phyloP scores from a whole-genome alignment of 1,140 invertebrate genomes.

The Caenorhabditis latens region DNA sequence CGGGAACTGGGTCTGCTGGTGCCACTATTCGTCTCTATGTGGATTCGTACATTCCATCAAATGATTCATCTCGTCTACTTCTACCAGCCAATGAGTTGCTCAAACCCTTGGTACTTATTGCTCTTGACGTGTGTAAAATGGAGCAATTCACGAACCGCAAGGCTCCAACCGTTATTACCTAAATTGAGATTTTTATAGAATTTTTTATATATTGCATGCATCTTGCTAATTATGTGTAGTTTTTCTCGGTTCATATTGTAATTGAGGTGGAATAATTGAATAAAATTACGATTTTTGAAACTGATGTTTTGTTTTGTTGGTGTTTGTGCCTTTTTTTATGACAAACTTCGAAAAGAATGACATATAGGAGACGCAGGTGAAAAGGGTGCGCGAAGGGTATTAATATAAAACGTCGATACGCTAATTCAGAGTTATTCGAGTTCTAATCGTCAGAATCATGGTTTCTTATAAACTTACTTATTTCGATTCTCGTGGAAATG shows the following conservation, averaged over 20 bases:
- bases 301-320: background rate
- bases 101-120: conserved; percentile 89
- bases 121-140: conserved; percentile 87
- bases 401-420: background rate
- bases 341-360: background rate
- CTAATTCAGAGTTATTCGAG: background rate
- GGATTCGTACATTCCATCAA: conserved; percentile 86
- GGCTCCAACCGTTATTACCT: conserved; percentile 96
- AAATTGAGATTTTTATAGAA: conserved; percentile 76
- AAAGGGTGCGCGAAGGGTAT: background rate
- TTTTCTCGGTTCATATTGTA: conserved; percentile 52
- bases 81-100: conserved; percentile 87
- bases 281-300: conserved; percentile 16
- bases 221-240: conserved; percentile 43
- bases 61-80: conserved; percentile 81
- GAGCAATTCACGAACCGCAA: conserved; percentile 88
- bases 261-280: background rate
- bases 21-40: conserved; percentile 95
- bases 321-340: conserved; percentile 17
- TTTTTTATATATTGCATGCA: conserved; percentile 31
- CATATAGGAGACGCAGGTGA: background rate
- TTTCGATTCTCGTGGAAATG: conserved; percentile 22
- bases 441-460: background rate
- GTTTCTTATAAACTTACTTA: conserved; percentile 15
- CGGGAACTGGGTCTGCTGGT: conserved; percentile 96